phyloP scores from a whole-genome alignment of 2,888 invertebrate genomes.

The Dermolepida albohirtum region DNA sequence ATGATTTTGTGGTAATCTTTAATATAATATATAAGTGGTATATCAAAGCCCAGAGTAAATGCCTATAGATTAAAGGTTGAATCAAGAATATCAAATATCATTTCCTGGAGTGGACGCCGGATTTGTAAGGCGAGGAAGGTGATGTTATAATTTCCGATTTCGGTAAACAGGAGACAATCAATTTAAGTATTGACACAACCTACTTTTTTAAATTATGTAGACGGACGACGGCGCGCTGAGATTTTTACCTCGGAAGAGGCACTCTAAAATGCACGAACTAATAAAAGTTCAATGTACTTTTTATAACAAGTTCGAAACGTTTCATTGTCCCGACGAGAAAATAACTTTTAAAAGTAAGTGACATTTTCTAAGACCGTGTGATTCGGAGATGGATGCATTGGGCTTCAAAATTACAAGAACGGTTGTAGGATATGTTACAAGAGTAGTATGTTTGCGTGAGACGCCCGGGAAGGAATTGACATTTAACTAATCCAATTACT shows the following conservation, averaged over 20 bases:
- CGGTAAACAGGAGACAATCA: constrained; percentile 24
- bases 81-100: no score
- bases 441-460: constrained; percentile 2
- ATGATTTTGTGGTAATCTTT: no score
- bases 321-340: neutral
- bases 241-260: constrained; percentile 4
- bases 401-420: neutral
- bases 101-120: no score
- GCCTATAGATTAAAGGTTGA: no score
- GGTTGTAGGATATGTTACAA: neutral
- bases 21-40: no score
- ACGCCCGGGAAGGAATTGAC: neutral
- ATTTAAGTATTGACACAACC: constrained; percentile 38
- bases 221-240: neutral
- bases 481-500: constrained; percentile 9
- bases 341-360: neutral
- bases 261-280: constrained; percentile 33
- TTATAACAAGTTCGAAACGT: constrained; percentile 9
- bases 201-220: constrained; percentile 10
- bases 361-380: neutral
- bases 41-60: no score
- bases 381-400: constrained; percentile 3
- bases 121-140: neutral
- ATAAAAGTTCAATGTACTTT: constrained; percentile 37
- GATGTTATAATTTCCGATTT: constrained; percentile 14